Percentiles rank a stretch among this genome's conserved stretches.
These are phyloP conservation scores for Pseudochromis fuscus DNA, from an alignment of 2,797 vertebrate species.

Conservation along the genomic window DNA sequence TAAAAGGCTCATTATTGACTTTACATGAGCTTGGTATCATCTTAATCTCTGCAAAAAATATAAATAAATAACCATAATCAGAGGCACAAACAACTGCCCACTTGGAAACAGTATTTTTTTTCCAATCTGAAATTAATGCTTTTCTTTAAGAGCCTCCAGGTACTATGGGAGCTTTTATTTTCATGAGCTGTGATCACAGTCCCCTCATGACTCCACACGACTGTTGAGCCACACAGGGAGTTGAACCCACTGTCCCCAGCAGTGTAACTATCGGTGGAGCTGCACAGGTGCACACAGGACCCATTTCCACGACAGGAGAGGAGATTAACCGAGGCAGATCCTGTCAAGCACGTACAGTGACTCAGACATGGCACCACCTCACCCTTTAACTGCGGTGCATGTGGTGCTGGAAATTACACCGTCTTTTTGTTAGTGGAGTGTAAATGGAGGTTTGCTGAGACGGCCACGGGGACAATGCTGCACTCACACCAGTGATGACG, in stretches of 20 bases:
- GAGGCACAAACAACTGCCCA: not conserved
- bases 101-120: not conserved
- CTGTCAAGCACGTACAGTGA: constrained; percentile 52
- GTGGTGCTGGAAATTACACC: not conserved
- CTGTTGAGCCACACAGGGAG: constrained; percentile 26
- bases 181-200: constrained; percentile 12
- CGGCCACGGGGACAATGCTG: not conserved
- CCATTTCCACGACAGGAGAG: constrained; percentile 54
- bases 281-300: constrained; percentile 43
- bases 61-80: too few relatives aligned
- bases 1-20: too few relatives aligned
- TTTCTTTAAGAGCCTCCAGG: not conserved
- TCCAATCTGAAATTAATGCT: not conserved
- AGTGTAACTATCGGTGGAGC: constrained; percentile 27
- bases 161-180: not conserved
- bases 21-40: too few relatives aligned
- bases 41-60: too few relatives aligned
- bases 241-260: constrained; percentile 38
- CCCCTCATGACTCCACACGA: constrained; percentile 17
- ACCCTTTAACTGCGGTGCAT: constrained; percentile 15
- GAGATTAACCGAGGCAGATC: constrained; percentile 65
- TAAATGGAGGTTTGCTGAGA: constrained; percentile 4
- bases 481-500: not conserved
- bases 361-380: constrained; percentile 21
- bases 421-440: not conserved